Conservation (phyloP, 2,888 invertebrate species). For the Napeogenes sylphis region DNA sequence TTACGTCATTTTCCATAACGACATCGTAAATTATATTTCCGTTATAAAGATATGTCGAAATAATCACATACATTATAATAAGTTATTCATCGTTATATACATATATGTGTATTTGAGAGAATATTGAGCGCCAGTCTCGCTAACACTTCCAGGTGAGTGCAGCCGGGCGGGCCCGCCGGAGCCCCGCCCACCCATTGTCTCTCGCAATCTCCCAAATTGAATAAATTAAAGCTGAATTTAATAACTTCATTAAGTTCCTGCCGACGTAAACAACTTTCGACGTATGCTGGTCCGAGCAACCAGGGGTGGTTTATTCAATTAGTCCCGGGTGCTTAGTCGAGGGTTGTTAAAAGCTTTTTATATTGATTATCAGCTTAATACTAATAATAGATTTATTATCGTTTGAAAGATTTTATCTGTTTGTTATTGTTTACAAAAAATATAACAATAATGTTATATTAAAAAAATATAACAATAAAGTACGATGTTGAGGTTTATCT, state of each 20-base stretch:
- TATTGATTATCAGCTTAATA: slow-evolving; percentile 43
- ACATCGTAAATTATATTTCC: not conserved
- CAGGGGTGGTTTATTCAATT: slow-evolving; percentile 67
- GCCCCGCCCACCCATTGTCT: slow-evolving; percentile 71
- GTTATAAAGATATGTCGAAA: slow-evolving; percentile 1
- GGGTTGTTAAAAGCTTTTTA: slow-evolving; percentile 54
- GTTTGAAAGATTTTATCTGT: not conserved
- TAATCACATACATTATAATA: no score
- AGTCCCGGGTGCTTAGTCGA: slow-evolving; percentile 51
- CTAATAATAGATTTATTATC: not conserved
- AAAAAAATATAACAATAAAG: no score
- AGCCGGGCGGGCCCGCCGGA: slow-evolving; percentile 50
- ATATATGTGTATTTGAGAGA: no score
- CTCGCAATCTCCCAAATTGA: slow-evolving; percentile 60
- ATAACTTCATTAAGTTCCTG: slow-evolving; percentile 70
- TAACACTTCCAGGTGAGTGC: slow-evolving; percentile 57
- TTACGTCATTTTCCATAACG: no score
- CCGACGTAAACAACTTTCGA: slow-evolving; percentile 69
- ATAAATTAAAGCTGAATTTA: slow-evolving; percentile 75
- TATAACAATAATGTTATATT: no score
- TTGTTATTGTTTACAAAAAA: not conserved
- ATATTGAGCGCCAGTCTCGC: no score
- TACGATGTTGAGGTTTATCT: no score
- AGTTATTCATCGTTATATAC: no score
- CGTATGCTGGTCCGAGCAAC: slow-evolving; percentile 59